Evolutionary conservation across 2,113 vertebrate genomes (phyloP).

Genomic region (Oreotragus oreotragus): DNA sequence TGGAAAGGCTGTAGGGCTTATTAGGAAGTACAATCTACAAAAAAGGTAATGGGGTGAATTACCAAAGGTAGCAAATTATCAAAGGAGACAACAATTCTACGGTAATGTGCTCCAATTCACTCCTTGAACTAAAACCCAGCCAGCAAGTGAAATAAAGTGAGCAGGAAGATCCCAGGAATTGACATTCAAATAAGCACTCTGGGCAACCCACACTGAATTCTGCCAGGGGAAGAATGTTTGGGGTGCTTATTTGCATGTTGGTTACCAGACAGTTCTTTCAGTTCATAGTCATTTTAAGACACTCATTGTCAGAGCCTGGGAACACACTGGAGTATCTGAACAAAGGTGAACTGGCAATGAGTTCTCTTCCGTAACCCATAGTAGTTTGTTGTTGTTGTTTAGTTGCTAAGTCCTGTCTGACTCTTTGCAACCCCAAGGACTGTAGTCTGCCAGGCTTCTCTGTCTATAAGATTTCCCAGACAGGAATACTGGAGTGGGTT

Average conservation of each 20-base stretch:
- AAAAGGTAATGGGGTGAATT: not conserved
- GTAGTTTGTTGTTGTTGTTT: not conserved
- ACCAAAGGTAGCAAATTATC: not conserved
- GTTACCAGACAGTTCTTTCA: not conserved
- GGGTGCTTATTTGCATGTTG: not conserved
- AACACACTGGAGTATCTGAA: not conserved
- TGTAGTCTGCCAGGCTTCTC: not conserved
- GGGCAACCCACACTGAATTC: not conserved
- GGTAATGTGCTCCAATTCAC: not conserved
- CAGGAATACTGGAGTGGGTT: not conserved
- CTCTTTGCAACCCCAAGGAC: not conserved
- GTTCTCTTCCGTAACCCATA: not conserved
- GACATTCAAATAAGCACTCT: not conserved
- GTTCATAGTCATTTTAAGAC: slow-evolving; percentile 11
- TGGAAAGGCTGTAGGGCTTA: not conserved
- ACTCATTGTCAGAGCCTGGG: not conserved
- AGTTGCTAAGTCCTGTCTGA: not conserved
- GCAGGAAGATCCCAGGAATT: not conserved
- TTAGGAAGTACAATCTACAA: not conserved
- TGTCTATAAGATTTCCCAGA: not conserved
- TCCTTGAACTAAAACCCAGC: not conserved
- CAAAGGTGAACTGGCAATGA: not conserved
- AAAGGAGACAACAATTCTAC: not conserved
- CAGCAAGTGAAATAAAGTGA: not conserved
- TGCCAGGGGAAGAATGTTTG: not conserved